Percentiles rank a stretch among this genome's conserved stretches.
Evolutionary conservation across 2,113 vertebrate genomes (phyloP).

Genomic region (Passer domesticus): DNA sequence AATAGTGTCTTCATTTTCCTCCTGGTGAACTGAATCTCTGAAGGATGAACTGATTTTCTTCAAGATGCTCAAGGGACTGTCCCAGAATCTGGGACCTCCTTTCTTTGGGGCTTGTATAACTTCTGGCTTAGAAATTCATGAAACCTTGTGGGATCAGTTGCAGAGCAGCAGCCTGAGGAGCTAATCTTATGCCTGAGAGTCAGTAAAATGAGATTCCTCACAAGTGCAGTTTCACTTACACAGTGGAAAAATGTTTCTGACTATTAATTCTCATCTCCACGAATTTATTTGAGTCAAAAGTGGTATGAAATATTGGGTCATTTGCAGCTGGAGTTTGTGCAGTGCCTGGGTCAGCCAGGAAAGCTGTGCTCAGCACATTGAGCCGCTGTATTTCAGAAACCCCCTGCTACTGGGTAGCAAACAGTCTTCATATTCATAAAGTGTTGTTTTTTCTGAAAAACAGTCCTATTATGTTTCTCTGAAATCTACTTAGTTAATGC

Average conservation of each 20-base stretch:
- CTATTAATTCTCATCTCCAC: background rate
- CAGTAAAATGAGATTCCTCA: background rate
- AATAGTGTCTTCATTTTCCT: background rate
- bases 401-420: background rate
- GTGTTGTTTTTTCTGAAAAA: background rate
- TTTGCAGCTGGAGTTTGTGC: background rate
- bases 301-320: background rate
- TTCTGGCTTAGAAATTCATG: background rate
- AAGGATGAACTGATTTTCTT: background rate
- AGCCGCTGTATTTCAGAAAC: background rate
- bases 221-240: background rate
- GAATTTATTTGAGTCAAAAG: background rate
- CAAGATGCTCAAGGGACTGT: background rate
- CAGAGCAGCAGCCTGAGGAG: background rate
- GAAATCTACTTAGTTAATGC: background rate
- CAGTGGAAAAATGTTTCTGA: background rate
- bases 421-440: background rate
- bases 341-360: background rate
- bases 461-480: background rate
- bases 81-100: background rate
- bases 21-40: background rate
- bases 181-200: background rate
- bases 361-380: background rate
- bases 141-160: background rate
- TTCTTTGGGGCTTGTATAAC: background rate